Conservation (phyloP, 2,113 vertebrate genomes). For the Empidonax alnorum region DNA sequence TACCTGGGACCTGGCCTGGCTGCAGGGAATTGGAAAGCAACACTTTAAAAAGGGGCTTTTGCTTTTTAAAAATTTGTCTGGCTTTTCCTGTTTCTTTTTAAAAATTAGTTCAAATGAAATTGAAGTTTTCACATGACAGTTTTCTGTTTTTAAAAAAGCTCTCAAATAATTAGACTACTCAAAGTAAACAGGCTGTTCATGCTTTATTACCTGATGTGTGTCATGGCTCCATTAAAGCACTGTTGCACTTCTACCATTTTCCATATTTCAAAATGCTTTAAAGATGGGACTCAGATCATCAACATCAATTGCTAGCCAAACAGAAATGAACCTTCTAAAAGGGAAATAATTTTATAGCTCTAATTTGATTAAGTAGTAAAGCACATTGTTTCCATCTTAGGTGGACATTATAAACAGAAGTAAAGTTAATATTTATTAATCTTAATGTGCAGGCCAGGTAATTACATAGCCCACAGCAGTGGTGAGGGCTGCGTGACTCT, state of each 20-base stretch:
- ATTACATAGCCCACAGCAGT: neutral
- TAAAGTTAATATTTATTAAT: slow-evolving; percentile 76
- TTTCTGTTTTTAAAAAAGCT: slow-evolving; percentile 60
- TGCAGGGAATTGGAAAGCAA: neutral
- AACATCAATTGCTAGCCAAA: slow-evolving; percentile 79
- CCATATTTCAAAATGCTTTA: slow-evolving; percentile 58
- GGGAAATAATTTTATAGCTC: slow-evolving; percentile 73
- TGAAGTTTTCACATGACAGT: neutral
- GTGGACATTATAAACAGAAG: slow-evolving; percentile 60
- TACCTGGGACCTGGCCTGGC: neutral
- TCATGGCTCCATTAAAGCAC: slow-evolving; percentile 75
- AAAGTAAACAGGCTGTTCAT: slow-evolving; percentile 75
- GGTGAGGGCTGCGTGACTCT: neutral
- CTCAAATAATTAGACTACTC: slow-evolving; percentile 76
- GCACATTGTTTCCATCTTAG: slow-evolving; percentile 72
- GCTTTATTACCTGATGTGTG: slow-evolving; percentile 76
- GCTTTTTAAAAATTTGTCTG: neutral
- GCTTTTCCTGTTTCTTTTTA: neutral
- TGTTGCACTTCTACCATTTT: slow-evolving; percentile 63
- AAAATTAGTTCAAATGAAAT: slow-evolving; percentile 23
- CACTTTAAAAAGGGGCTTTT: accelerated
- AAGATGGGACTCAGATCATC: slow-evolving; percentile 68
- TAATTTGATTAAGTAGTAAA: slow-evolving; percentile 80
- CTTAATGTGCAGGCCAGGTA: slow-evolving; percentile 45
- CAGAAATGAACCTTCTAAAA: slow-evolving; percentile 76